Conservation (phyloP, 1,140 invertebrate genomes). For the Heliconius nattereri region DNA sequence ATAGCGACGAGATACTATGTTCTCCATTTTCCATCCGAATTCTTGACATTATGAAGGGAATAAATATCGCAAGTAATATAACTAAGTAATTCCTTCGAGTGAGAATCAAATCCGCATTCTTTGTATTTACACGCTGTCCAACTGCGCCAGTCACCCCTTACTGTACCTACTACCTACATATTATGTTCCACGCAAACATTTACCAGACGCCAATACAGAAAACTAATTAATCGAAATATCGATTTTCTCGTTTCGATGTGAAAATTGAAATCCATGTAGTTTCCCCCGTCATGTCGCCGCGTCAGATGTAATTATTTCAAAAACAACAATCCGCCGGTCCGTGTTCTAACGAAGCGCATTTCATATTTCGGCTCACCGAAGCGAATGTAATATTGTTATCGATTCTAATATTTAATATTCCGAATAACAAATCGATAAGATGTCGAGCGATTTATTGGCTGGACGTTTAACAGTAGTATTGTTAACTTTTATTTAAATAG, state of each 20-base stretch:
- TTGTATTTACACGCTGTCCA: not conserved
- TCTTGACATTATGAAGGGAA: no score
- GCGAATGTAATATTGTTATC: slow-evolving; percentile 22
- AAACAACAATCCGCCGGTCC: not conserved
- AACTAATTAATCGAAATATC: not conserved
- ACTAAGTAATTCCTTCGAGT: no score
- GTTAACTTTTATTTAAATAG: no score
- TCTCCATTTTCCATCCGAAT: no score
- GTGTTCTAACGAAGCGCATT: slow-evolving; percentile 18
- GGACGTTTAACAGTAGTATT: not conserved
- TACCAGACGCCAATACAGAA: not conserved
- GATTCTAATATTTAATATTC: slow-evolving; percentile 14
- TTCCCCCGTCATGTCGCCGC: not conserved
- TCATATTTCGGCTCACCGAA: slow-evolving; percentile 29
- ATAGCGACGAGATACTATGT: no score
- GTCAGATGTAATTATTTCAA: not conserved
- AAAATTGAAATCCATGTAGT: not conserved
- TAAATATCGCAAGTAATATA: no score
- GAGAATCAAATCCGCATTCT: not conserved
- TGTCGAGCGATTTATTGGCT: not conserved
- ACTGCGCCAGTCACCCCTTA: not conserved
- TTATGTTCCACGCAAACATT: not conserved
- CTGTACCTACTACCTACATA: not conserved
- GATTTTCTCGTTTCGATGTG: not conserved
- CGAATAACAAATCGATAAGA: slow-evolving; percentile 10